Evolutionary conservation across 2,113 vertebrate genomes (phyloP), one percentile per base, ranked within the genome.

Genomic region (Rhineura floridana): DNA sequence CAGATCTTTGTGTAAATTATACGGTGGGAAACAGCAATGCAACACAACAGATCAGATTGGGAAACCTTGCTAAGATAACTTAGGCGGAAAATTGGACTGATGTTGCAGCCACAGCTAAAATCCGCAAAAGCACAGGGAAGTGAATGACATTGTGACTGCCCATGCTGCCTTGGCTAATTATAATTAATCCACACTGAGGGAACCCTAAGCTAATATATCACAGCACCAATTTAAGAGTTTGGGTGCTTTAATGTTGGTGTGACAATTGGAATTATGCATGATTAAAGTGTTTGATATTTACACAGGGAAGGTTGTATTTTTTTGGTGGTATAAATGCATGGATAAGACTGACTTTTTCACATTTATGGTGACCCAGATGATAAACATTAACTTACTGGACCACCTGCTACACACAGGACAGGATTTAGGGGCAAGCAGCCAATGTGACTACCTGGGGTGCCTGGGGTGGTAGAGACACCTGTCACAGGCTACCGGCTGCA

Each of bases 221-320:
- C 36, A 81, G 78, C 63, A 88, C 87, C 93, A 89, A 93, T 95
- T 93, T 94, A 88, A 94, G 93, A 89, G 91, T 94, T 93, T 93
- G 93, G 83, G 89, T 82, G 87, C 82, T 94, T 70, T 76, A 85
- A 70, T 69, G 52, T 4, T 90, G 75, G 62, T 91, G 94, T 93
- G 95, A 92, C 88, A 93, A 94, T 94, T 89, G 94, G 90, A 95
- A 95, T 93, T 94, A 95, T 95, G 90, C 87, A 91, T 92, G 87
- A 92, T 94, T 93, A 95, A 96, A 96, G 92, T 77, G 52, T 93
- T 95, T 95, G 95, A 93, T 94, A 95, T 95, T 96, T 95, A 95
- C 91, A 92, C 63, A 89, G 63, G 86, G 94, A 94, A 96, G 94
- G 87, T 93, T 96, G 87, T 82, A 81, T 94, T 96, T 95, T 93